Evolutionary conservation across 2,888 invertebrate species (phyloP).

Genomic region (Diloba caeruleocephala): DNA sequence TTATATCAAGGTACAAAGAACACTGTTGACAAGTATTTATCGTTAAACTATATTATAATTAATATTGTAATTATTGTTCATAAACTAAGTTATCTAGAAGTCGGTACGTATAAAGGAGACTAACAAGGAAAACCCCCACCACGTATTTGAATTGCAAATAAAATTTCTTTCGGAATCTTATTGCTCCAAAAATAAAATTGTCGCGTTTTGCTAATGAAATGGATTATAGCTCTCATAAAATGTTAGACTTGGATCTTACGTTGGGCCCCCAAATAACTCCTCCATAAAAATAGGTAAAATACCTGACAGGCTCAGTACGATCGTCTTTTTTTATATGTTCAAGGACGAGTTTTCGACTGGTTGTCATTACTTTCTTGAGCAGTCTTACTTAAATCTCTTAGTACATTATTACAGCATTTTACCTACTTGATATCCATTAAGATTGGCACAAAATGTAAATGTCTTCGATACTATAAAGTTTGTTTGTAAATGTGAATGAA

Average conservation of each 20-base stretch:
- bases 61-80: conserved; percentile 31
- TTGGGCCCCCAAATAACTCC: not conserved
- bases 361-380: conserved; percentile 23
- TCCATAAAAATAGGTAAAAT: conserved; percentile 7
- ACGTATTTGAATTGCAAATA: conserved; percentile 31
- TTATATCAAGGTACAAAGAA: conserved; percentile 51
- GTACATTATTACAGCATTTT: conserved; percentile 30
- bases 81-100: conserved; percentile 37
- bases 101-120: conserved; percentile 38
- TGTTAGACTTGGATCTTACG: conserved; percentile 4
- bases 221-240: conserved; percentile 2
- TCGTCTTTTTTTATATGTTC: conserved; percentile 11
- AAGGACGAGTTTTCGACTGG: conserved; percentile 19
- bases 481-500: conserved; percentile 48
- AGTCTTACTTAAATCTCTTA: conserved; percentile 18
- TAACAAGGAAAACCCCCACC: conserved; percentile 17
- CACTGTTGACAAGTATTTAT: conserved; percentile 52
- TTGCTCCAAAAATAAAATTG: conserved; percentile 13
- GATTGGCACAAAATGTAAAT: conserved; percentile 56
- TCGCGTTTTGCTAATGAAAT: conserved; percentile 14
- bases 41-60: conserved; percentile 32
- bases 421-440: conserved; percentile 53
- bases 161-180: conserved; percentile 18
- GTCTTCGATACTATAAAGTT: conserved; percentile 48
- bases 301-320: conserved; percentile 5